Evolutionary conservation across 23 tunicate species (phyloP), one percentile per base, ranked within the genome.

Genomic region (Halocynthia aurantium): DNA sequence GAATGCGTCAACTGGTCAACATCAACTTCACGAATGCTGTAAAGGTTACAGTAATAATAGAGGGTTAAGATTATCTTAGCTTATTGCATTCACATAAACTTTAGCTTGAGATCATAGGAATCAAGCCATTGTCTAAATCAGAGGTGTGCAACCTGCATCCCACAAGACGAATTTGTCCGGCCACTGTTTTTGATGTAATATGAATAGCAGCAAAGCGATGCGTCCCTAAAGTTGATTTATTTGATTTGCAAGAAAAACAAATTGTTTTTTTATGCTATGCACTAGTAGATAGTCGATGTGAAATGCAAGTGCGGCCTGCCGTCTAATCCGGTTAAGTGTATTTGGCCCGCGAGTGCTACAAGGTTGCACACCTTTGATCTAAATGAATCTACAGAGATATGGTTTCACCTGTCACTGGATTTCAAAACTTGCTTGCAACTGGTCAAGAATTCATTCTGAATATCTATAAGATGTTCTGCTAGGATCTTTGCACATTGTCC

Each of bases 401-500:
- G 49, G 8, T 50, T 8, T n/a, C 56, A 74, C 78, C 62, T 74
- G 15, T 74, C 78, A 56, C 56, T 64, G 5, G 49, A 65, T 15
- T 40, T 15, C 64, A 74, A 17, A 12, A 54, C 78, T 53, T 53
- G 78, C 31, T 74, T 70, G 72, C 96, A 89, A 61, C 76, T 63
- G 5, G 55, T 68, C 54, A 89, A 53, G 31, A 89, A 52, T 7
- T 58, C 57, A 69, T 89, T 89, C 71, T 89, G 96, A 49, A 79
- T 67, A 20, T 84, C 80, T 60, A 81, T 75, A 50, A 89, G 61
- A 73, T 84, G 81, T 54, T 83, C 87, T 10, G 76, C 80, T 69
- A 89, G 65, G 18, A 84, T 69, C 21, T 77, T 76, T 20, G 88
- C 96, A 80, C 96, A 89, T 12, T 77, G 66, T 52, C 96, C 96